These are phyloP conservation scores for Lacanobia oleracea DNA, from an alignment of 2,888 invertebrate genomes.

Conservation along the genomic window DNA sequence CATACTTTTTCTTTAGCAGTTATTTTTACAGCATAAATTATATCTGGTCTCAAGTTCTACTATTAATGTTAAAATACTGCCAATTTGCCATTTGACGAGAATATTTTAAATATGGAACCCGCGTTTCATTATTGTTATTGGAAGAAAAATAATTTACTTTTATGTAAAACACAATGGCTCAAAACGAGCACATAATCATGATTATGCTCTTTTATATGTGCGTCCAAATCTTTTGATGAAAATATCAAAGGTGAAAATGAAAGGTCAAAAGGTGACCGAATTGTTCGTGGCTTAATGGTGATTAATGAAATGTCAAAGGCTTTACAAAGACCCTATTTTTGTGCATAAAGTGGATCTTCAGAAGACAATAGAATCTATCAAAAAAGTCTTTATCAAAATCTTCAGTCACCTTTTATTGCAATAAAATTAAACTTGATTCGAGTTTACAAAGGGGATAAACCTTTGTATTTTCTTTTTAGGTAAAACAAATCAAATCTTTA, in stretches of 20 bases:
- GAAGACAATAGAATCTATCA: slow-evolving; percentile 41
- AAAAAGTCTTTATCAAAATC: slow-evolving; percentile 30
- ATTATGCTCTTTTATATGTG: slow-evolving; percentile 37
- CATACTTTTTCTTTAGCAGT: neutral
- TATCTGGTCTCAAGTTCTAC: neutral
- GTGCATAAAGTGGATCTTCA: slow-evolving; percentile 40
- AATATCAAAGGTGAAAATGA: slow-evolving; percentile 42
- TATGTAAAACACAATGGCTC: slow-evolving; percentile 15
- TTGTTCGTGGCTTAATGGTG: slow-evolving; percentile 40
- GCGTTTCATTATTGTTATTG: neutral
- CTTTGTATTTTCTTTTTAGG: slow-evolving; percentile 12
- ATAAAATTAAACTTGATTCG: slow-evolving; percentile 6
- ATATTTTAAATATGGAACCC: neutral
- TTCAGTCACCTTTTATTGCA: slow-evolving; percentile 26
- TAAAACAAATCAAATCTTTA: slow-evolving; percentile 1
- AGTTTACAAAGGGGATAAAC: slow-evolving; percentile 5
- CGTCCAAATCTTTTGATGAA: slow-evolving; percentile 27
- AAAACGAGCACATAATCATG: slow-evolving; percentile 24
- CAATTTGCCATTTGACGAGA: neutral
- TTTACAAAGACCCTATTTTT: slow-evolving; percentile 44
- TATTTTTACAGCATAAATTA: neutral
- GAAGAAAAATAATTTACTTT: neutral
- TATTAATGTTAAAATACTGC: neutral
- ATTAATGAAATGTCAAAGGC: slow-evolving; percentile 51
- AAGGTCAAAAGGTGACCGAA: slow-evolving; percentile 38